Conservation (phyloP, 1,140 invertebrate genomes). For the Scaptomyza montana region DNA sequence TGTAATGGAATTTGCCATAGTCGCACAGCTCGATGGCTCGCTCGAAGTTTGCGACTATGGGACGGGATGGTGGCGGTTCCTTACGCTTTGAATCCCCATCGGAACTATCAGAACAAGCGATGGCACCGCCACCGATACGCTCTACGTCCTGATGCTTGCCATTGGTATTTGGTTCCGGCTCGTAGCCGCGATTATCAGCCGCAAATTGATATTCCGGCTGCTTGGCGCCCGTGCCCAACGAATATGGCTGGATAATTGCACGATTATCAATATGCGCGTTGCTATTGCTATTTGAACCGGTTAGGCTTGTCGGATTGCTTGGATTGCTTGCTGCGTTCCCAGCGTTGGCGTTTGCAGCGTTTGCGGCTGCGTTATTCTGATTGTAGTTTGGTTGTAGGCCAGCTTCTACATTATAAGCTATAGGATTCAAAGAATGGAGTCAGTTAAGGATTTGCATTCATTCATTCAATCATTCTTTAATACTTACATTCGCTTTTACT, state of each 20-base stretch:
- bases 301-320: constrained; percentile 52
- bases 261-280: constrained; percentile 74
- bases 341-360: constrained; percentile 9
- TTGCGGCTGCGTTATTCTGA: constrained; percentile 84
- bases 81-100: constrained; percentile 56
- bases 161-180: constrained; percentile 65
- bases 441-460: not conserved
- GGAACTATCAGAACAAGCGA: constrained; percentile 59
- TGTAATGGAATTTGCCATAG: constrained; percentile 96
- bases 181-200: constrained; percentile 75
- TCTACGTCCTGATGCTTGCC: constrained; percentile 81
- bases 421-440: not conserved
- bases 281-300: constrained; percentile 38
- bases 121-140: constrained; percentile 66
- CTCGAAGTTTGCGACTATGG: constrained; percentile 91
- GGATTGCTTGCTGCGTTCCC: constrained; percentile 66
- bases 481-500: constrained; percentile 89
- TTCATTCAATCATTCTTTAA: not conserved
- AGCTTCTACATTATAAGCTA: constrained; percentile 87
- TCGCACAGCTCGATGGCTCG: constrained; percentile 92
- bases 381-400: constrained; percentile 89
- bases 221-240: constrained; percentile 58
- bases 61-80: constrained; percentile 78
- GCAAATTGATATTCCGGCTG: constrained; percentile 80
- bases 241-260: constrained; percentile 79